phyloP scores from a whole-genome alignment of 2,113 vertebrate species.

The Scortum barcoo region DNA sequence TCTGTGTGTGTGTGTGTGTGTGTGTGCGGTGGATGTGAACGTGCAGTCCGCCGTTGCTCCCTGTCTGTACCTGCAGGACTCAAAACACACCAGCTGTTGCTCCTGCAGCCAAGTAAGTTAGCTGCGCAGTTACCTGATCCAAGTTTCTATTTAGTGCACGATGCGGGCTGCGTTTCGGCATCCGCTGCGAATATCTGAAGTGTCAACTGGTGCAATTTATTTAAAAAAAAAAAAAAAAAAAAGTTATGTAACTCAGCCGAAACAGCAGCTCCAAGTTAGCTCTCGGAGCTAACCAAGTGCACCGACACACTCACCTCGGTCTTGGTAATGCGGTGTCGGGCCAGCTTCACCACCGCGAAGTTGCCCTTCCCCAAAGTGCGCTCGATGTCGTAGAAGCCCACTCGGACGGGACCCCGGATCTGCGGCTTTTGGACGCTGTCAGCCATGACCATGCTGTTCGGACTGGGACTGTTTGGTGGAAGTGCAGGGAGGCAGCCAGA shows the following conservation, averaged over 20 bases:
- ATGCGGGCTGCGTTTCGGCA: constrained; percentile 41
- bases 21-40: constrained; percentile 45
- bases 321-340: constrained; percentile 95
- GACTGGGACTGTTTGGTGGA: constrained; percentile 64
- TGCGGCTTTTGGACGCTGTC: constrained; percentile 92
- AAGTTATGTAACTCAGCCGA: constrained; percentile 79
- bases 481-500: constrained; percentile 72
- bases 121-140: constrained; percentile 37
- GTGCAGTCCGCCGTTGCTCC: constrained; percentile 56
- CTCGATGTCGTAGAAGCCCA: constrained; percentile 98
- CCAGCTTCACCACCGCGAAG: constrained; percentile 97
- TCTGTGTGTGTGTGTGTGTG: too few species aligned
- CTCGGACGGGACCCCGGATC: constrained; percentile 91
- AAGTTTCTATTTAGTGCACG: constrained; percentile 47
- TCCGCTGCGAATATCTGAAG: constrained; percentile 30
- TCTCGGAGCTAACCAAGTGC: constrained; percentile 69
- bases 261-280: constrained; percentile 79
- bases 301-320: constrained; percentile 90
- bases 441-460: constrained; percentile 97
- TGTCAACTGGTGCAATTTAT: constrained; percentile 68
- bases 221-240: too few species aligned
- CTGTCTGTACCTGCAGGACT: constrained; percentile 57
- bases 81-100: constrained; percentile 60
- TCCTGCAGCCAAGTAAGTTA: constrained; percentile 30
- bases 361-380: constrained; percentile 96